Base-by-base conservation (phyloP, 1,140 invertebrate genomes). In the Rhagoletis zephyria region DNA sequence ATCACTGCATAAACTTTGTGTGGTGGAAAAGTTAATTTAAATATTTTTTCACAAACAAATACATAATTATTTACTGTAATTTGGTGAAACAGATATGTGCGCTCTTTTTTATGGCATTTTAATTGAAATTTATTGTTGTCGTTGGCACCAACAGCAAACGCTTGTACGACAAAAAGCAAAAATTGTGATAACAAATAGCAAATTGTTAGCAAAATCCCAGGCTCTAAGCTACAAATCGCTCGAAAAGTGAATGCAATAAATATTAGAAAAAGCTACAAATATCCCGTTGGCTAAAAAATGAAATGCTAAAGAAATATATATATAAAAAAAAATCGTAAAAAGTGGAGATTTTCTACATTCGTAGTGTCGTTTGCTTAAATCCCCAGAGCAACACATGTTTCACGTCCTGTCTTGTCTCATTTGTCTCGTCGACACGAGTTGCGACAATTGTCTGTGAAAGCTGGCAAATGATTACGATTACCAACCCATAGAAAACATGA, bases 401-500 rank as follows among this genome's bases (percentile, higher is more conserved):
- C 74, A 81, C 74, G 74, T 81, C 74, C 74, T 30, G 74, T 81
- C 74, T 81, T 81, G 74, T 81, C 19, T 81, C 74, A 81, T 48
- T 81, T 81, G 74, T 81, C 74, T 56, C 56, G 74, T 81, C 74
- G 74, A 81, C 74, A 81, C 74, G 74, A 56, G 74, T 81, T 81
- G 74, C 74, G 74, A 81, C 74, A 81, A 81, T 81, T 81, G 74
- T 81, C 74, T 81, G 74, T 81, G 74, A 81, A 81, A 59, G 74
- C 74, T 81, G 74, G 74, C 19, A 56, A 81, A 81, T 51, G 74
- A 51, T 81, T 81, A 81, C 67, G 74, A 51, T 81, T 81, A 81
- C 67, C 40, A 74, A 42, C 42, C 40, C 67, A 74, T 74, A 48
- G 12, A n/a, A 74, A 74, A 74, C 10, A 9, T 67, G 12, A 45